Evolutionary conservation across 2,888 invertebrate genomes (phyloP).

Genomic region (Helobdella robusta): DNA sequence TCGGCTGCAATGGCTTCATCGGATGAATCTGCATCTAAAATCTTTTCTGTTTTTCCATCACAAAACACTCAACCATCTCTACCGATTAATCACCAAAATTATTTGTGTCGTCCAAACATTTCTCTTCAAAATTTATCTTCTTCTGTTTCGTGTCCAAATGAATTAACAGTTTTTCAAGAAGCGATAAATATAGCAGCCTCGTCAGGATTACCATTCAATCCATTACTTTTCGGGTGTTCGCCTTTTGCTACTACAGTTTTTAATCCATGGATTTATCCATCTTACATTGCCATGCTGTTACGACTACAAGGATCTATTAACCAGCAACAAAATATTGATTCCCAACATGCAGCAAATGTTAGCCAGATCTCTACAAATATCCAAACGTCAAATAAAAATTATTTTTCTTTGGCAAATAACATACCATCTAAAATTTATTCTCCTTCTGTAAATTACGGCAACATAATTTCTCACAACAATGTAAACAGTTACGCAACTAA

Average conservation of each 20-base stretch:
- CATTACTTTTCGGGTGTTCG: slow-evolving; percentile 28
- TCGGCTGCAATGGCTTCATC: slow-evolving; percentile 35
- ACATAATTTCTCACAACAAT: background rate
- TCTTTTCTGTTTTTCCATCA: background rate
- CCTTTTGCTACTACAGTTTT: slow-evolving; percentile 29
- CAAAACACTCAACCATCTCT: background rate
- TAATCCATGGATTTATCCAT: slow-evolving; percentile 27
- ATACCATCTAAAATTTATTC: background rate
- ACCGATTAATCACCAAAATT: too few species aligned
- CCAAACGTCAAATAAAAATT: background rate
- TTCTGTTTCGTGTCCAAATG: slow-evolving; percentile 11
- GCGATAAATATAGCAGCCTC: slow-evolving; percentile 36
- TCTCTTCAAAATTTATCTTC: slow-evolving; percentile 14
- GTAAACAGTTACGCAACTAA: background rate
- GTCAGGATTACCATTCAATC: background rate
- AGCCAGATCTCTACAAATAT: background rate
- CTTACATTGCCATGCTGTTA: slow-evolving; percentile 23
- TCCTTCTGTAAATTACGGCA: background rate
- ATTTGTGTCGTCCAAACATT: slow-evolving; percentile 20
- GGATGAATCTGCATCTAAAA: background rate
- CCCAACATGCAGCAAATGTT: background rate
- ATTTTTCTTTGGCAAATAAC: background rate
- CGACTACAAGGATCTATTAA: background rate
- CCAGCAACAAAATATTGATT: slow-evolving; percentile 7
- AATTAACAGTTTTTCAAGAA: slow-evolving; percentile 8